phyloP scores from a whole-genome alignment of 2,888 invertebrate genomes.

The Sclerodermus sp. region DNA sequence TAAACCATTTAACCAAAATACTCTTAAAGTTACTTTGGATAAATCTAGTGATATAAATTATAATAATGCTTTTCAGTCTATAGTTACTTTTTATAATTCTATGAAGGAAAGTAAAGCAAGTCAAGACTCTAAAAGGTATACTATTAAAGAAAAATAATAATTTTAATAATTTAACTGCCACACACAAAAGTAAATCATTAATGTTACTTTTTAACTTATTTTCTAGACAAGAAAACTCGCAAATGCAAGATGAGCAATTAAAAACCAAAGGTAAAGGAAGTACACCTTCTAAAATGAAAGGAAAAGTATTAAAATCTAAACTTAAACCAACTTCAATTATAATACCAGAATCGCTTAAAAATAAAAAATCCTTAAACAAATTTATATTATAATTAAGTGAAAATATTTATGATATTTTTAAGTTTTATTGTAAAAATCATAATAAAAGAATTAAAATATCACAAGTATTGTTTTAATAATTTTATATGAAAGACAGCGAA shows the following conservation, averaged over 20 bases:
- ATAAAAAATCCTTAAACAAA: neutral
- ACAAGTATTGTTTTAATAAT: no score
- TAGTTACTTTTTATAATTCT: conserved; percentile 26
- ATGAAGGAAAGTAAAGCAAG: conserved; percentile 1
- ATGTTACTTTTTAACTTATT: no score
- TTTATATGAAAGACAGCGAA: no score
- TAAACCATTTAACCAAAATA: conserved; percentile 31
- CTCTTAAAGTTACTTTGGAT: conserved; percentile 23
- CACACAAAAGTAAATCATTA: no score
- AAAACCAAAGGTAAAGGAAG: no score
- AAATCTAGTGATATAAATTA: conserved; percentile 11
- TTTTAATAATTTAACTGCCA: no score
- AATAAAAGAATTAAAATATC: no score
- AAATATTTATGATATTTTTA: neutral
- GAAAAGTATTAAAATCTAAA: neutral
- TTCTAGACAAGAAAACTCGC: no score
- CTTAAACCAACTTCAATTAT: neutral
- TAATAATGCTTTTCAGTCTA: conserved; percentile 23
- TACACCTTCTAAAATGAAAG: no score
- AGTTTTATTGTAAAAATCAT: no score
- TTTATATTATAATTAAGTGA: neutral
- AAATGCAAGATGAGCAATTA: no score
- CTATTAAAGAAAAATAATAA: neutral
- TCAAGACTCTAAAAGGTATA: conserved; percentile 13
- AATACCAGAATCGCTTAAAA: neutral